Percentiles rank a stretch among this genome's conserved stretches.
Conservation (phyloP, 2,888 invertebrate genomes). For the Acanthosepion esculentum region DNA sequence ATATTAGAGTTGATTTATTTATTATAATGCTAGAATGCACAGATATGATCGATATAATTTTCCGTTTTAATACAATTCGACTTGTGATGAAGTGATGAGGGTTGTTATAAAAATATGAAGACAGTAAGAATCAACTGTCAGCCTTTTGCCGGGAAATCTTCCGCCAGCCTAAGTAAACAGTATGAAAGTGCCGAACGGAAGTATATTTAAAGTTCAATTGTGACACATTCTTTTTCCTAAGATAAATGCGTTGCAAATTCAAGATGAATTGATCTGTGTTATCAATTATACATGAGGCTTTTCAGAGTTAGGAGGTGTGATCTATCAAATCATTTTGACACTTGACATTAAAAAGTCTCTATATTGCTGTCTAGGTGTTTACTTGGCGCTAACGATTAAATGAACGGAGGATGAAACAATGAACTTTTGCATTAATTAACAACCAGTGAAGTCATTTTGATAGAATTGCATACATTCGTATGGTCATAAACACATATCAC, state of each 20-base stretch:
- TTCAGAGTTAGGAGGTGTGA: background rate
- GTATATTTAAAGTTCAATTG: background rate
- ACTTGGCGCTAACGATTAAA: background rate
- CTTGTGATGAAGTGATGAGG: background rate
- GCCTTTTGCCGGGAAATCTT: background rate
- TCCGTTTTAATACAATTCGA: background rate
- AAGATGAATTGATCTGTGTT: background rate
- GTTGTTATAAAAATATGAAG: background rate
- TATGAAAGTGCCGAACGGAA: slow-evolving; percentile 1
- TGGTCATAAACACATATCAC: too few relatives aligned
- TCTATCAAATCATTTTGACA: background rate
- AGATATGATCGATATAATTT: slow-evolving; percentile 2
- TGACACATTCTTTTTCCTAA: background rate
- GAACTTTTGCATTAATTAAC: background rate
- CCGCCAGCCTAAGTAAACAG: background rate
- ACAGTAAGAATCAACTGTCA: background rate
- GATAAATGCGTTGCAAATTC: background rate
- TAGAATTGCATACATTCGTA: too few relatives aligned
- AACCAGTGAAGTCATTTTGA: background rate
- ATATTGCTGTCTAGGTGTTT: background rate
- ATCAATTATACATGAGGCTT: background rate
- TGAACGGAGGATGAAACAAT: background rate
- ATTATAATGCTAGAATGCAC: background rate
- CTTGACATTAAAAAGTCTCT: background rate
- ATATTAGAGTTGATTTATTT: background rate